Percentiles rank a stretch among this genome's conserved stretches.
These are phyloP conservation scores for Planococcus citri DNA, from an alignment of 1,140 invertebrate species.

Conservation along the genomic window DNA sequence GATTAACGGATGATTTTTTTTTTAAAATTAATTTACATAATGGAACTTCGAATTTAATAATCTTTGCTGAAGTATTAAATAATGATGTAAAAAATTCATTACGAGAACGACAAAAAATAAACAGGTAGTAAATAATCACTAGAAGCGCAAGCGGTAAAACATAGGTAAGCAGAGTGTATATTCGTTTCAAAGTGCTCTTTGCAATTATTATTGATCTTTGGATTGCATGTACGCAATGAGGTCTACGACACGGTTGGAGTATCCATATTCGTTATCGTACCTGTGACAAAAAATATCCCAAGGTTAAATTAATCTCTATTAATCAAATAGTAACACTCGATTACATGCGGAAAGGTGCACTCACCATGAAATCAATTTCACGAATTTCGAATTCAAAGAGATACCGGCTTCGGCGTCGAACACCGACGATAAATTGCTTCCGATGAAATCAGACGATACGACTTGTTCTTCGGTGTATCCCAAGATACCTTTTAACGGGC, in stretches of 20 bases:
- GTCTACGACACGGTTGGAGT: conserved; percentile 51
- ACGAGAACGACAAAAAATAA: background rate
- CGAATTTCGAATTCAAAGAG: conserved; percentile 42
- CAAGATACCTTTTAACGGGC: conserved; percentile 48
- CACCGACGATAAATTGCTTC: conserved; percentile 46
- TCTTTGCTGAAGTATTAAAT: too few species aligned
- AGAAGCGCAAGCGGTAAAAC: background rate
- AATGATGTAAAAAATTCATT: background rate
- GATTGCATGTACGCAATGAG: conserved; percentile 37
- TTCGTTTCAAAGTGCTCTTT: background rate
- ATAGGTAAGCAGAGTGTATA: background rate
- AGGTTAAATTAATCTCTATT: background rate
- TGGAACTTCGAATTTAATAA: background rate
- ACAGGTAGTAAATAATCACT: too few species aligned
- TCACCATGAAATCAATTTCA: conserved; percentile 46
- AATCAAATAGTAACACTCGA: too few species aligned
- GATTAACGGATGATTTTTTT: too few species aligned
- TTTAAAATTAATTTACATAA: too few species aligned
- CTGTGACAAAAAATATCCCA: conserved; percentile 28
- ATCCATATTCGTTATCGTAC: conserved; percentile 63
- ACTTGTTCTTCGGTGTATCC: conserved; percentile 59
- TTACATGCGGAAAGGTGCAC: too few species aligned
- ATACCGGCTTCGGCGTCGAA: conserved; percentile 62
- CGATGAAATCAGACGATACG: conserved; percentile 53
- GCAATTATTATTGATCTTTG: conserved; percentile 29